These are phyloP conservation scores for Plutomurus gul DNA, from an alignment of 1,140 invertebrate genomes.

Conservation along the genomic window DNA sequence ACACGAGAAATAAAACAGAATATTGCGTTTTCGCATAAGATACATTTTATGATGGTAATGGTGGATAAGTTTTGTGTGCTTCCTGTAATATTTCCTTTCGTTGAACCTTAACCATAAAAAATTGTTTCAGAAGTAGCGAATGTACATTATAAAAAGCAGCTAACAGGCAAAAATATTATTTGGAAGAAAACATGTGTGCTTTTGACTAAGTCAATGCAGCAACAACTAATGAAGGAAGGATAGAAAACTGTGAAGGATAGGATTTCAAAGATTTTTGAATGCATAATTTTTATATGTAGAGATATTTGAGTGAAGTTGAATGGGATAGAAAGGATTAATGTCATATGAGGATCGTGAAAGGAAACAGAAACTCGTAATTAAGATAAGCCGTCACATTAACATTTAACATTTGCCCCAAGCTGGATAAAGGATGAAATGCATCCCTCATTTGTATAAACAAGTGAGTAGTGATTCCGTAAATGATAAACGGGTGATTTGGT, in stretches of 20 bases:
- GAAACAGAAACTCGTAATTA: conserved; percentile 51
- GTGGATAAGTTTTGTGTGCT: too few relatives aligned
- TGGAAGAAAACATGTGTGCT: too few relatives aligned
- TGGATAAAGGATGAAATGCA: conserved; percentile 7
- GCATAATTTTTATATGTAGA: conserved; percentile 6
- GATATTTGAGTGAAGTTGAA: background rate
- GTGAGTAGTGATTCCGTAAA: conserved; percentile 24
- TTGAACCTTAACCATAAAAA: too few relatives aligned
- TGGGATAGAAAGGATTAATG: conserved; percentile 23
- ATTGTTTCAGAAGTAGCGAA: too few relatives aligned
- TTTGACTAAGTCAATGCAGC: too few relatives aligned
- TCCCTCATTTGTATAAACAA: conserved; percentile 43
- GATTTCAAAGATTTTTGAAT: conserved; percentile 18
- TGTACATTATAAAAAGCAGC: too few relatives aligned
- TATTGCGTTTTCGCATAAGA: too few relatives aligned
- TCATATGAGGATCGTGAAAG: conserved; percentile 31
- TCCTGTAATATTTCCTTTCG: too few relatives aligned
- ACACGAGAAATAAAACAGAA: too few relatives aligned
- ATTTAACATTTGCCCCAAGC: conserved; percentile 42
- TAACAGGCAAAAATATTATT: too few relatives aligned
- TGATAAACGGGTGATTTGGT: conserved; percentile 17
- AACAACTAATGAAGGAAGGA: conserved; percentile 2
- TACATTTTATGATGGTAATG: too few relatives aligned
- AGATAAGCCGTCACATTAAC: conserved; percentile 47
- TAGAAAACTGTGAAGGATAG: background rate